Percentiles rank a stretch among this genome's conserved stretches.
Conservation (phyloP, 2,888 invertebrate genomes). For the Chorisops tibialis region DNA sequence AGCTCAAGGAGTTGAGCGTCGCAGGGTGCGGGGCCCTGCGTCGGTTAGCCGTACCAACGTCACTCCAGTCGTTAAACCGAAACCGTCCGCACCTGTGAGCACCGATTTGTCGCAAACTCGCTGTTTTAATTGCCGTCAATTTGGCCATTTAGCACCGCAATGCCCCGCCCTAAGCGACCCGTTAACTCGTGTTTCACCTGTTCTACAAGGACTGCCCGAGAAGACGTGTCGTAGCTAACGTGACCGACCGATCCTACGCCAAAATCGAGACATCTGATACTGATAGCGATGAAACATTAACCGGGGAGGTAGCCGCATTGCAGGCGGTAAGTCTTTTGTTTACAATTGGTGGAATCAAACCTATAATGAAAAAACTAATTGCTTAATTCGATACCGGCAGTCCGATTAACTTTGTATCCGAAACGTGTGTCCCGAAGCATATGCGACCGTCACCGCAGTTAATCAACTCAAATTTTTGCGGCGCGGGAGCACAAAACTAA, state of each 20-base stretch:
- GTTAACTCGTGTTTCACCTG: neutral
- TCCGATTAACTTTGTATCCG: neutral
- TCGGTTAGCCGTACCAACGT: neutral
- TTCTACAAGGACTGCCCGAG: neutral
- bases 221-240: neutral
- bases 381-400: neutral
- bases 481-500: neutral
- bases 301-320: neutral
- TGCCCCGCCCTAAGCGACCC: neutral
- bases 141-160: neutral
- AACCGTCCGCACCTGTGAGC: neutral
- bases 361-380: neutral
- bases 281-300: neutral
- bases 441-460: neutral
- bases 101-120: neutral
- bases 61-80: neutral
- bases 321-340: neutral
- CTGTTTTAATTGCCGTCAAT: neutral
- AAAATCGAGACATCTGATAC: neutral
- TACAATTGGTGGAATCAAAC: neutral
- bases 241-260: neutral
- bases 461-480: neutral
- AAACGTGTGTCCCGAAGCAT: neutral
- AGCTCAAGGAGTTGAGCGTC: neutral
- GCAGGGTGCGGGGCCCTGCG: neutral